These are phyloP conservation scores for Globia sparganii DNA, from an alignment of 2,888 invertebrate species.

Conservation along the genomic window DNA sequence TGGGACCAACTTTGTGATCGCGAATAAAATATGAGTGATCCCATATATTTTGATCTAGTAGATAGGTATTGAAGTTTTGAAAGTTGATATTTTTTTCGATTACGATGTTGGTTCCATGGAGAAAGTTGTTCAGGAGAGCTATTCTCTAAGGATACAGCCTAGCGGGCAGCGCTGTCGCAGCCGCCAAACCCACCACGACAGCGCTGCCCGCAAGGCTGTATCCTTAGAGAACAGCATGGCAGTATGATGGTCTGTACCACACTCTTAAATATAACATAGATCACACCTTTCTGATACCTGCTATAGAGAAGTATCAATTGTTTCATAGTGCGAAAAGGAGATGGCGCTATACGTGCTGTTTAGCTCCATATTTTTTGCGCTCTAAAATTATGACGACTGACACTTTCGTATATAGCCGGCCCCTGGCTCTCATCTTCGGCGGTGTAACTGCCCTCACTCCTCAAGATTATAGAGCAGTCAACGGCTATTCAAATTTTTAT, in stretches of 20 bases:
- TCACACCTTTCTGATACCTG: neutral
- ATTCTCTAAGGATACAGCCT: too few species aligned
- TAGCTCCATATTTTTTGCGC: neutral
- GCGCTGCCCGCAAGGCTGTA: too few species aligned
- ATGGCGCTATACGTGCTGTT: too few species aligned
- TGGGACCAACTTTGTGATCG: neutral
- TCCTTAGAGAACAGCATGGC: too few species aligned
- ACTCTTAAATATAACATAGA: neutral
- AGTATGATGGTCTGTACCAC: too few species aligned
- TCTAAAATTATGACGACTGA: neutral
- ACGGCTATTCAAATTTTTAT: constrained; percentile 96
- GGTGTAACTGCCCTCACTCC: constrained; percentile 96
- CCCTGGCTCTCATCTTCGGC: constrained; percentile 91
- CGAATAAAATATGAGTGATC: too few species aligned
- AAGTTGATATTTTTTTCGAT: neutral
- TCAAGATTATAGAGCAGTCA: constrained; percentile 94
- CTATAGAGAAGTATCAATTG: neutral
- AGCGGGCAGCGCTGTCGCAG: too few species aligned
- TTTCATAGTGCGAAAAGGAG: neutral
- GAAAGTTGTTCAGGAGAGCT: too few species aligned
- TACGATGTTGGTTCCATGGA: neutral
- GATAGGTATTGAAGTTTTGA: neutral
- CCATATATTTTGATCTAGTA: neutral
- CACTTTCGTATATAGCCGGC: neutral
- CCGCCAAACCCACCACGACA: too few species aligned